phyloP scores from a whole-genome alignment of 2,113 vertebrate genomes.

The Sphaerodactylus townsendi region DNA sequence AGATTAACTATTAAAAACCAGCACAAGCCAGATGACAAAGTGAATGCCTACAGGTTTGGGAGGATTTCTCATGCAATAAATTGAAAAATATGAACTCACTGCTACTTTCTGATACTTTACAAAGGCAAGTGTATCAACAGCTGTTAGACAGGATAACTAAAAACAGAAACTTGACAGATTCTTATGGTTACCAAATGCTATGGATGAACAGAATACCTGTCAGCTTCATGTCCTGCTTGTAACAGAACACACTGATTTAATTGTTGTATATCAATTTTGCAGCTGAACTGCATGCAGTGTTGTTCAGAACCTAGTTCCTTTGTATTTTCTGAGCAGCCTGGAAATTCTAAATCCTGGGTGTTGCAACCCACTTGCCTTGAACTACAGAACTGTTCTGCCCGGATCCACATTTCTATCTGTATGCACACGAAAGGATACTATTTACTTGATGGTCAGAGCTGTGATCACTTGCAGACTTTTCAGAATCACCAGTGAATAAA shows the following conservation, averaged over 20 bases:
- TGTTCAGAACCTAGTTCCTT: too few relatives aligned
- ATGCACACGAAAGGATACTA: too few relatives aligned
- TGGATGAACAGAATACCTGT: background rate
- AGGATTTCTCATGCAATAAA: background rate
- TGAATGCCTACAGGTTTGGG: too few relatives aligned
- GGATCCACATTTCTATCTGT: too few relatives aligned
- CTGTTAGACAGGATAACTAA: background rate
- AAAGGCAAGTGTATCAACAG: background rate
- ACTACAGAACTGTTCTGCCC: background rate
- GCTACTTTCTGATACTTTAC: too few relatives aligned
- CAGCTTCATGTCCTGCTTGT: background rate
- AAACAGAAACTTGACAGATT: background rate
- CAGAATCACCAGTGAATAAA: background rate
- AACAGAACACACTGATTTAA: background rate
- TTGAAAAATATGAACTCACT: background rate
- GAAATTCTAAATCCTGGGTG: background rate
- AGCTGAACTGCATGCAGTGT: too few relatives aligned
- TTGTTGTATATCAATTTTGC: too few relatives aligned
- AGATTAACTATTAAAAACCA: background rate
- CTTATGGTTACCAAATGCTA: background rate
- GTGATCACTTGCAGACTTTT: background rate
- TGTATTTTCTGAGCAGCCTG: background rate
- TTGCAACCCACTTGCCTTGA: background rate
- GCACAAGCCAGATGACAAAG: background rate
- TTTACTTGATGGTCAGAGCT: background rate